Evolutionary conservation across 2,888 invertebrate species (phyloP).

Genomic region (Leucophora obtusa): DNA sequence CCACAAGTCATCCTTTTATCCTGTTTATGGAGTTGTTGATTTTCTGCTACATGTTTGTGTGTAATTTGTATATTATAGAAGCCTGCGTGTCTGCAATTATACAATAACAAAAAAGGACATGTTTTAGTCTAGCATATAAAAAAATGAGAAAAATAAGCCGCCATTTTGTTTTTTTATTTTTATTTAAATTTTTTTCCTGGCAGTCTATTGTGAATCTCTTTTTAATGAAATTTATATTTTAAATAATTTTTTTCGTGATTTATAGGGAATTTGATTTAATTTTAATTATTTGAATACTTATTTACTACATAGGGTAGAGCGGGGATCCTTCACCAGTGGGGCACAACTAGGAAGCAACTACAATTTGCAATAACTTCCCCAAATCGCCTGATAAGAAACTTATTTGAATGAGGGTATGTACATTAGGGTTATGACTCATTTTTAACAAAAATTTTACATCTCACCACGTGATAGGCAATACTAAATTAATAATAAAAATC

Average conservation of each 20-base stretch:
- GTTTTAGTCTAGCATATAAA: conserved; percentile 53
- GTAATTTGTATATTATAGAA: conserved; percentile 24
- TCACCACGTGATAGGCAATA: no score
- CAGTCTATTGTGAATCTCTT: not conserved
- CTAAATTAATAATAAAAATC: no score
- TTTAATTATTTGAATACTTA: no score
- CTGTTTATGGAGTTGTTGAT: conserved; percentile 30
- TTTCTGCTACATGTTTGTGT: conserved; percentile 15
- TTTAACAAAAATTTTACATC: no score
- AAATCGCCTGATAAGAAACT: no score
- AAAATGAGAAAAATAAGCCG: conserved; percentile 62
- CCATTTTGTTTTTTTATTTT: conserved; percentile 75
- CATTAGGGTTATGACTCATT: no score
- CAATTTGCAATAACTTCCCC: no score
- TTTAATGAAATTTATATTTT: not conserved
- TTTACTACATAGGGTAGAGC: no score
- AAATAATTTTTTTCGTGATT: not conserved
- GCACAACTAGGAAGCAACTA: no score
- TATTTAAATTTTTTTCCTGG: conserved; percentile 46
- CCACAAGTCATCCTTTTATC: conserved; percentile 61
- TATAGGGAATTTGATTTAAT: no score
- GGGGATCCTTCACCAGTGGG: no score
- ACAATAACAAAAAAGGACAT: conserved; percentile 50
- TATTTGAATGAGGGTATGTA: no score
- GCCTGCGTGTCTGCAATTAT: conserved; percentile 58